Conservation (phyloP, 2,797 vertebrate genomes). For the Malacoraja senta region DNA sequence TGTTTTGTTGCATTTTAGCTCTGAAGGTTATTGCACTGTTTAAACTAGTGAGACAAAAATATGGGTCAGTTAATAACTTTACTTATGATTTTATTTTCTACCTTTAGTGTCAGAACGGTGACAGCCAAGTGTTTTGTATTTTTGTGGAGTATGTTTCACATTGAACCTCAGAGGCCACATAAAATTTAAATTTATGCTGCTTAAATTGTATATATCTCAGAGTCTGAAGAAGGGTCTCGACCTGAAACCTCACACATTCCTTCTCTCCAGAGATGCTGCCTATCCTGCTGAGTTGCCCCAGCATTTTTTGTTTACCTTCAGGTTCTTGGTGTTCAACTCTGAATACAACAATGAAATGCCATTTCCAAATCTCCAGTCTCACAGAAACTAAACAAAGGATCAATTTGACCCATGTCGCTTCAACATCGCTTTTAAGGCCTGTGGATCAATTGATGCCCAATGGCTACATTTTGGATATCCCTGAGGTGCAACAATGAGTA, state of each 20-base stretch:
- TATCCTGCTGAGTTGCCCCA: no score
- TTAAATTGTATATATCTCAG: neutral
- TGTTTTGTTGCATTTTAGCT: neutral
- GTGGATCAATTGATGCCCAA: neutral
- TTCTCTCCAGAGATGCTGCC: no score
- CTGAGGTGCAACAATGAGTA: neutral
- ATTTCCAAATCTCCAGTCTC: neutral
- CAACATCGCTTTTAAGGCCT: neutral
- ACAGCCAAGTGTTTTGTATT: neutral
- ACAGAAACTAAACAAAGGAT: neutral
- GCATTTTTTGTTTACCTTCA: no score
- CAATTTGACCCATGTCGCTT: neutral
- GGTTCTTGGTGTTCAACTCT: neutral
- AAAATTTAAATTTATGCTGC: neutral
- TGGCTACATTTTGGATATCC: neutral
- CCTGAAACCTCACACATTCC: no score
- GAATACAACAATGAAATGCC: neutral
- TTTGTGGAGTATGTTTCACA: neutral
- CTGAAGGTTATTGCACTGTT: neutral
- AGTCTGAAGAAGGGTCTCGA: no score
- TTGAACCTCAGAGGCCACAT: neutral
- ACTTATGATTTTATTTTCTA: neutral
- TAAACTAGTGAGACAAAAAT: no score
- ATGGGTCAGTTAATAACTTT: neutral
- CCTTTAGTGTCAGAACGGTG: neutral